Percentiles rank a stretch among this genome's conserved stretches.
Evolutionary conservation across 2,113 vertebrate species (phyloP).

Genomic region (Melanocharis versteri): DNA sequence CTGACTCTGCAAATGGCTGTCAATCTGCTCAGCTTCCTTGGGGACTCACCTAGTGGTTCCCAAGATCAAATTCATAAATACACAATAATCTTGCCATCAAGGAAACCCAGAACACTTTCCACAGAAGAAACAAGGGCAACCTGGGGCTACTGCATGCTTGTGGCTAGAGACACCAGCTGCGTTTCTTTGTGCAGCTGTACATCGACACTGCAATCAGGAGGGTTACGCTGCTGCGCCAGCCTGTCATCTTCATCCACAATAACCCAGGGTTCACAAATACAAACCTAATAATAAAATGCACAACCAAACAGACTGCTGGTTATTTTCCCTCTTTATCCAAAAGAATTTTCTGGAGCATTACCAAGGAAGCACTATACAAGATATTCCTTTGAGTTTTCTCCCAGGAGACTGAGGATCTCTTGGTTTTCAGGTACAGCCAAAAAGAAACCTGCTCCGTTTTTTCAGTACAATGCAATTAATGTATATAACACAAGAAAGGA

Average conservation of each 20-base stretch:
- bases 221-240: neutral
- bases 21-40: neutral
- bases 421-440: neutral
- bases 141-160: neutral
- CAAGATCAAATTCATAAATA: neutral
- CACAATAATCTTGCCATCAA: neutral
- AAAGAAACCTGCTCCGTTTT: neutral
- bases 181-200: neutral
- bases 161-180: neutral
- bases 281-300: neutral
- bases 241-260: neutral
- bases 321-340: neutral
- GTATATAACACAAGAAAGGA: neutral
- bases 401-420: neutral
- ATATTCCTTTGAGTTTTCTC: neutral
- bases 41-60: neutral
- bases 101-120: neutral
- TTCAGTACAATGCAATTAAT: neutral
- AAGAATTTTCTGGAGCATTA: neutral
- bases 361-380: neutral
- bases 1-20: neutral
- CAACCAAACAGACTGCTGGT: fast-evolving
- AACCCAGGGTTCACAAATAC: neutral
- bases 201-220: neutral
- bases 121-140: neutral